Evolutionary conservation across 2,888 invertebrate species (phyloP).

Genomic region (Cosmorhoe ocellata): DNA sequence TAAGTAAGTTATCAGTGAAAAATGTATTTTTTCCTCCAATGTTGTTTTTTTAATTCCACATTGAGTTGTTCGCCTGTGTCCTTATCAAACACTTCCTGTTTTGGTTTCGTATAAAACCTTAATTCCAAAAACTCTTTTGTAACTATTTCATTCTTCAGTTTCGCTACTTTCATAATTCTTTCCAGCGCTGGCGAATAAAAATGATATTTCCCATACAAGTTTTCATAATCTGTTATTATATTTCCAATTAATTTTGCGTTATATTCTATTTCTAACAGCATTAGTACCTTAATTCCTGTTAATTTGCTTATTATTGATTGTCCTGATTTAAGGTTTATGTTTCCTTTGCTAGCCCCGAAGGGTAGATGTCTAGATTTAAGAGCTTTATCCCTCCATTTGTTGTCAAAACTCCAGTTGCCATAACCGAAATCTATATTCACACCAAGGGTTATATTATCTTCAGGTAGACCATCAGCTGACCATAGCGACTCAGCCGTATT

Average conservation of each 20-base stretch:
- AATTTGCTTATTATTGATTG: constrained; percentile 46
- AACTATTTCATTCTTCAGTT: constrained; percentile 52
- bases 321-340: constrained; percentile 47
- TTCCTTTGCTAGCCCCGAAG: constrained; percentile 44
- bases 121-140: constrained; percentile 57
- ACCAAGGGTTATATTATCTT: constrained; percentile 46
- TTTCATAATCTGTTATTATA: constrained; percentile 54
- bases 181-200: constrained; percentile 58
- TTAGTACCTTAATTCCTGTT: constrained; percentile 47
- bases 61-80: constrained; percentile 38
- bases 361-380: constrained; percentile 34
- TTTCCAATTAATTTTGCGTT: constrained; percentile 50
- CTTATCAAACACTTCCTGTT: constrained; percentile 48
- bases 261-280: constrained; percentile 53
- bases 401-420: constrained; percentile 38
- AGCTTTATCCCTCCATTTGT: constrained; percentile 53
- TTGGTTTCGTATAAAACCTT: constrained; percentile 54
- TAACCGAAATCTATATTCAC: constrained; percentile 46
- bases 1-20: constrained; percentile 13
- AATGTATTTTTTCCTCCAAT: constrained; percentile 18
- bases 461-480: constrained; percentile 48
- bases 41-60: constrained; percentile 24
- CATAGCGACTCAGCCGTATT: constrained; percentile 49
- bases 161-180: constrained; percentile 57
- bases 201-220: constrained; percentile 61